Conservation (phyloP, 2,113 vertebrate species). For the Halichoerus grypus region DNA sequence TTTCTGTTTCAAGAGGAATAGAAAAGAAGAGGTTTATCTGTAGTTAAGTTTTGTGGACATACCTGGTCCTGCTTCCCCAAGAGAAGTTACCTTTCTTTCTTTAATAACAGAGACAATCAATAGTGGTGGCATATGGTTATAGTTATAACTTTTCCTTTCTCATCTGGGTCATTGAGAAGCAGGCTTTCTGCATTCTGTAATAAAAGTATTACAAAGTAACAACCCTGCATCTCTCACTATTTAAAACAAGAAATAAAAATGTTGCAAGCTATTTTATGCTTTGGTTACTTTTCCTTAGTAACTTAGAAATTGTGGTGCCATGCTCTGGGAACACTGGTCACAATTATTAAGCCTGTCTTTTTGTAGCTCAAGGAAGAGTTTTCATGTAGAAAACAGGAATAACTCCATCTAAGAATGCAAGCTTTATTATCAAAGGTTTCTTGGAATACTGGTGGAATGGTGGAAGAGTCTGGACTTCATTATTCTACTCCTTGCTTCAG, state of each 20-base stretch:
- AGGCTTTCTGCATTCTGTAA: not conserved
- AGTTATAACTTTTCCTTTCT: not conserved
- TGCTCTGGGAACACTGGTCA: not conserved
- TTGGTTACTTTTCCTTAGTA: not conserved
- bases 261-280: not conserved
- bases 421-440: conserved; percentile 22
- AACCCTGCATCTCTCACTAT: not conserved
- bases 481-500: not conserved
- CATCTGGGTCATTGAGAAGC: not conserved
- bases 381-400: conserved; percentile 38
- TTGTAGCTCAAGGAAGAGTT: not conserved
- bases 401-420: not conserved
- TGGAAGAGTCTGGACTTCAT: not conserved
- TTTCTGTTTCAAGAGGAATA: not conserved
- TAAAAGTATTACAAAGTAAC: conserved; percentile 41
- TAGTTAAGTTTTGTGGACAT: not conserved
- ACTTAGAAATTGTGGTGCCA: not conserved
- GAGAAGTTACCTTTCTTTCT: not conserved
- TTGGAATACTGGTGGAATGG: not conserved
- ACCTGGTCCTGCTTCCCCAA: not conserved
- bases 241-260: conserved; percentile 22
- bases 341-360: not conserved
- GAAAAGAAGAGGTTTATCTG: not conserved
- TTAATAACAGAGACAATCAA: not conserved
- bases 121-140: not conserved